A percentile compares a stretch with the other conserved stretches of the same genome.
Evolutionary conservation across 92 coral and sea anemone species (phyloP).

Genomic region (Zoanthus solanderi): DNA sequence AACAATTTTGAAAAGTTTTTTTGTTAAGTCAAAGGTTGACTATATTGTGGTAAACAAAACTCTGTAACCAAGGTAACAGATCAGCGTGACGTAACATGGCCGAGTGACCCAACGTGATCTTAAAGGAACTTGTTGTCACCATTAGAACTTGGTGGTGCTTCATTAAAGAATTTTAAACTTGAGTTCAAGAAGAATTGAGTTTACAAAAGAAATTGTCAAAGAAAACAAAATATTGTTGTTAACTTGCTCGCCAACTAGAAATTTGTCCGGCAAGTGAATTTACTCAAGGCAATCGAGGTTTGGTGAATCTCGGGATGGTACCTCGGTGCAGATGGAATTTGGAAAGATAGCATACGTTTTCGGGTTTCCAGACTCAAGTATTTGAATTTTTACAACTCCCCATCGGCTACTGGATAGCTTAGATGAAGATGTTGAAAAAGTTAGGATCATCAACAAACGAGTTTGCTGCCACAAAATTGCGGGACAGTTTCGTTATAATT

Average conservation of each 20-base stretch:
- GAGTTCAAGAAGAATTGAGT: neutral
- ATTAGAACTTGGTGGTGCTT: conserved; percentile 1
- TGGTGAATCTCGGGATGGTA: conserved; percentile 27
- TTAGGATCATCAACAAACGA: conserved; percentile 11
- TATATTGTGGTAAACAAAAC: conserved; percentile 71
- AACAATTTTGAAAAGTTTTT: neutral
- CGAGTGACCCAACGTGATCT: conserved; percentile 69
- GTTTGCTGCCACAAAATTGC: conserved; percentile 65
- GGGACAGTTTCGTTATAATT: conserved; percentile 47
- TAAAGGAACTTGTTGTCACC: conserved; percentile 31
- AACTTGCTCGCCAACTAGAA: neutral
- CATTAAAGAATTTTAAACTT: neutral
- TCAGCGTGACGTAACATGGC: conserved; percentile 84
- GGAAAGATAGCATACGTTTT: conserved; percentile 45
- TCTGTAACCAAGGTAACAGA: conserved; percentile 66
- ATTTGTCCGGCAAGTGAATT: neutral
- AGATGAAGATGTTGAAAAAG: conserved; percentile 4
- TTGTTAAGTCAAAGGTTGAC: conserved; percentile 31
- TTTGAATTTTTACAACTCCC: conserved; percentile 10
- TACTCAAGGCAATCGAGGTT: neutral
- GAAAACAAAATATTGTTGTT: neutral
- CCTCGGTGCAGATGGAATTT: conserved; percentile 83
- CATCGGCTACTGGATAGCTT: conserved; percentile 37
- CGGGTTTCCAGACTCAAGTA: conserved; percentile 1
- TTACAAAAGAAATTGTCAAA: neutral